Evolutionary conservation across 2,113 vertebrate genomes (phyloP), one percentile per base, ranked within the genome.

Genomic region (Trematomus loennbergii): DNA sequence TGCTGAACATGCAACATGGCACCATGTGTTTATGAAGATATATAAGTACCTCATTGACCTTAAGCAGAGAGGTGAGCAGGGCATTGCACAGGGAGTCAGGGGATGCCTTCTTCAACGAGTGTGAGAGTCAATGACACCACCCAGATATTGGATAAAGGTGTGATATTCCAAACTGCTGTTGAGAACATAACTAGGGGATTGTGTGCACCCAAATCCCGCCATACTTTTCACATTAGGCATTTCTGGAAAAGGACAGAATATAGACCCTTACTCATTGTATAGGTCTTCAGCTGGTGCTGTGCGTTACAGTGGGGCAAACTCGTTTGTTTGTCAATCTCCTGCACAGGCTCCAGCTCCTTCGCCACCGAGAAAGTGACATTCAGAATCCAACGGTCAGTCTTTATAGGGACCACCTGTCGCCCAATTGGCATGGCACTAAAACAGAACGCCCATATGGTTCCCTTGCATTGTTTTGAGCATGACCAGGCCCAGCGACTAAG

Each of bases 401-500:
- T 46, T 2, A 43, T 18, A 9, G 33, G 9, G 16, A 12, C 45
- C 45, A 57, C 12, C 49, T 78, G 52, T 48, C 2, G 9, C n/a
- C n/a, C 15, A 45, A 62, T 22, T 60, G 49, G 22, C 29, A 61
- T 48, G 29, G 22, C 36, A 13, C 9, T 12, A 50, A 52, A 72
- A 61, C 18, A 33, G 9, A 66, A 29, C 29, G 25, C 33, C 40
- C 33, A 63, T 46, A 54, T 62, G 48, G 48, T 52, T 36, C 68
- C 17, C n/a, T 33, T 59, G 29, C n/a, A 64, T 49, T 59, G 70
- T 75, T 65, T 65, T 78, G 43, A 68, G 63, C 22, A 29, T 62
- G 54, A 75, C 65, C 57, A 69, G 11, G 18, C 10, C 5, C 10
- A 15, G 29, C 3, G 20, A 48, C 17, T 36, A 13, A 12, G 22